A percentile compares a stretch with the other conserved stretches of the same genome.
These are phyloP conservation scores for Myopa testacea DNA, from an alignment of 2,888 invertebrate genomes.

Conservation along the genomic window DNA sequence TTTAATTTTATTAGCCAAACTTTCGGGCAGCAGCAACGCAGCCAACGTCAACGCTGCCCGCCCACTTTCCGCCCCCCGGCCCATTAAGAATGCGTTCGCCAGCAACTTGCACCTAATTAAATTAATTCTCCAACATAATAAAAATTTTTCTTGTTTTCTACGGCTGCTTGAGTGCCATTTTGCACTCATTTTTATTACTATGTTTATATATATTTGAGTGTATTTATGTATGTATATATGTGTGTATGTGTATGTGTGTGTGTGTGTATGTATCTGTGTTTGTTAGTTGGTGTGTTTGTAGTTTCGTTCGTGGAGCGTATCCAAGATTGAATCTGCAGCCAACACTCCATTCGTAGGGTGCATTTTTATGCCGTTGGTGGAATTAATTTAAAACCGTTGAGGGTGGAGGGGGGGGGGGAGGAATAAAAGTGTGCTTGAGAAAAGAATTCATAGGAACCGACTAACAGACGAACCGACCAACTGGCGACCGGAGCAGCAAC, in stretches of 20 bases:
- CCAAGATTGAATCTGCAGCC: constrained; percentile 19
- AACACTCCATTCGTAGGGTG: constrained; percentile 7
- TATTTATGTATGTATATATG: neutral
- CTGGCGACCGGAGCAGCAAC: neutral
- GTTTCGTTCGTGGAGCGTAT: constrained; percentile 2
- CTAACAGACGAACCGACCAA: neutral
- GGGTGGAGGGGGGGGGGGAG: neutral
- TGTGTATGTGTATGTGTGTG: constrained; percentile 5
- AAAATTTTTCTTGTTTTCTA: constrained; percentile 2
- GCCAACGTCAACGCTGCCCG: neutral
- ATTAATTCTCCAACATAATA: constrained; percentile 20
- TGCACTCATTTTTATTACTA: too few relatives aligned
- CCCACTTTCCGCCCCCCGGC: neutral
- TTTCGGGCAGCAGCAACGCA: neutral
- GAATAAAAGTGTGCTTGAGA: neutral
- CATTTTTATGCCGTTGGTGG: constrained; percentile 13
- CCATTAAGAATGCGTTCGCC: neutral
- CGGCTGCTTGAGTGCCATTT: constrained; percentile 12
- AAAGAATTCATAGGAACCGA: neutral
- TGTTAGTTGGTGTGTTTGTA: neutral
- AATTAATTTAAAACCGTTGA: neutral
- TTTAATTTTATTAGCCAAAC: constrained; percentile 35
- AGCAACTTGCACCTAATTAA: constrained; percentile 31
- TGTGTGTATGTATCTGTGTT: constrained; percentile 12
- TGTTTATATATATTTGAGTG: too few relatives aligned